Evolutionary conservation across 2,113 vertebrate genomes (phyloP).

Genomic region (Zingel zingel): DNA sequence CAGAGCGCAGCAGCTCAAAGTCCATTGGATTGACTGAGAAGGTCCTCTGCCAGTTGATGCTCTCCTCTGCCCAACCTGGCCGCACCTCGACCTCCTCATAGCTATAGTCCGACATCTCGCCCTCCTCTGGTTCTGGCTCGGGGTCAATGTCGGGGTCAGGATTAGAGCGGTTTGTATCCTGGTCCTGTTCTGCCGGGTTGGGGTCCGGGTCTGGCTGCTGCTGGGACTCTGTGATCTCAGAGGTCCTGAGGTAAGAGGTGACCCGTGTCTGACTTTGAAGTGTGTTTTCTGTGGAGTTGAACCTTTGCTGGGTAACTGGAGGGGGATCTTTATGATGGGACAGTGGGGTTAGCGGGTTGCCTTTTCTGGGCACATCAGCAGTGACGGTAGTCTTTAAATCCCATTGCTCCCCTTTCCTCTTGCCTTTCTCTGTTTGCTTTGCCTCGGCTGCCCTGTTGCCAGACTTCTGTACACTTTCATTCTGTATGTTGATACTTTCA

Average conservation of each 20-base stretch:
- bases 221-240: slow-evolving; percentile 85
- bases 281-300: slow-evolving; percentile 78
- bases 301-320: slow-evolving; percentile 25
- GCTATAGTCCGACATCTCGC: slow-evolving; percentile 90
- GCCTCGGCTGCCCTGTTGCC: slow-evolving; percentile 58
- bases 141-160: slow-evolving; percentile 71
- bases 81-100: slow-evolving; percentile 89
- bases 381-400: slow-evolving; percentile 28
- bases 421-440: slow-evolving; percentile 56
- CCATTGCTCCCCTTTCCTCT: slow-evolving; percentile 41
- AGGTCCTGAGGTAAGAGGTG: slow-evolving; percentile 90
- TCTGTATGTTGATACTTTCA: slow-evolving; percentile 73
- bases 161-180: slow-evolving; percentile 72
- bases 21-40: slow-evolving; percentile 96
- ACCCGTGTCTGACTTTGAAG: slow-evolving; percentile 67
- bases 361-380: slow-evolving; percentile 30
- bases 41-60: slow-evolving; percentile 97
- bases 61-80: slow-evolving; percentile 92
- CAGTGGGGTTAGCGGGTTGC: slow-evolving; percentile 43
- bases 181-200: slow-evolving; percentile 66
- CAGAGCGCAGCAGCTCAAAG: slow-evolving; percentile 95
- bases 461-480: slow-evolving; percentile 57
- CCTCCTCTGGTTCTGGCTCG: slow-evolving; percentile 85
- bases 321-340: slow-evolving; percentile 27
- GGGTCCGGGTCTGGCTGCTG: slow-evolving; percentile 76